Evolutionary conservation across 2,113 vertebrate species (phyloP), one percentile per base, ranked within the genome.

Genomic region (Odocoileus hemionus): DNA sequence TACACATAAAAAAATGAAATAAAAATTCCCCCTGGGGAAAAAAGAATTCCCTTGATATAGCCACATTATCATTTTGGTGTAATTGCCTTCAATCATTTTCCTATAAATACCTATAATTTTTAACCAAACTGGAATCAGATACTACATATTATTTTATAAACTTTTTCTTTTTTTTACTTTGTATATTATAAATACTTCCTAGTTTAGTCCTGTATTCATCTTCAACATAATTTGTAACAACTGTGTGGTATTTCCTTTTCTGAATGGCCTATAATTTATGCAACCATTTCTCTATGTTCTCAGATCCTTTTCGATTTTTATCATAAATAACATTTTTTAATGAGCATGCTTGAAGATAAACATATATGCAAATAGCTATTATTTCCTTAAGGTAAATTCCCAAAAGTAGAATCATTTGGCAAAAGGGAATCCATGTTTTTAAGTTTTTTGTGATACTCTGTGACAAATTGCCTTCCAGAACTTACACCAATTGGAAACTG

Each of bases 221-320:
- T 92, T 64, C 33, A 87, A 93, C 58, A 39, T 55, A 94, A 47
- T 87, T 61, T 45, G 25, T 79, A 79, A 96, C 5, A n/a, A 57
- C 21, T 92, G 11, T 28, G 39, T 30, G 15, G 26, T 86, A 67
- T 67, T 78, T 94, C 54, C 28, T 86, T 90, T 89, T 52, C 60
- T 78, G 61, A 15, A 79, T 60, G 28, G 43, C n/a, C 25, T 74
- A 57, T 52, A 89, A 82, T 84, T 78, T 93, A 95, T 52, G 30
- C 14, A 57, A 70, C 30, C 10, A 91, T 21, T 78, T 97, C 70
- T 97, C 76, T 97, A 90, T 80, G 39, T 52, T 91, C 58, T 80
- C 23, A 60, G 60, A 30, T 89, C 23, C 16, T 95, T 88, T 92
- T 45, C 14, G n/a, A 86, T 92, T 83, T 84, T 92, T 89, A 58